Evolutionary conservation across 2,113 vertebrate species (phyloP).

Genomic region (Thalassoma bifasciatum): DNA sequence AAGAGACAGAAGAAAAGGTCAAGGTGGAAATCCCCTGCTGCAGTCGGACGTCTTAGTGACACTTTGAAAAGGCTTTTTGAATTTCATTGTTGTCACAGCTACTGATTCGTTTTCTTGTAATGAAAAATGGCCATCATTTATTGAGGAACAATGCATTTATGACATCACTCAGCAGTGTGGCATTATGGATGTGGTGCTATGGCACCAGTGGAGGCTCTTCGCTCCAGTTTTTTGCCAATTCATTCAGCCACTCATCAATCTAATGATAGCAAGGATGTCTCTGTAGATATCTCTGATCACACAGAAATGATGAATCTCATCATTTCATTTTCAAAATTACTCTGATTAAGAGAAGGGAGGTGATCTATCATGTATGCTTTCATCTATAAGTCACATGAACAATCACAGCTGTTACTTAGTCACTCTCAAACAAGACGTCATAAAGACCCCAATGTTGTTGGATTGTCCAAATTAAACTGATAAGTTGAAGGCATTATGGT

Average conservation of each 20-base stretch:
- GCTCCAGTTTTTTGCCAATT: neutral
- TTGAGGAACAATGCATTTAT: neutral
- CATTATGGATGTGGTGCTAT: neutral
- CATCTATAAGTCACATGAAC: neutral
- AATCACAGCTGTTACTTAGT: constrained; percentile 8
- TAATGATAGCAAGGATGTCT: neutral
- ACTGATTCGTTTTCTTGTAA: constrained; percentile 7
- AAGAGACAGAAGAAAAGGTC: constrained; percentile 49
- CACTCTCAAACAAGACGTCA: constrained; percentile 1
- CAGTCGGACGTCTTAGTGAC: constrained; percentile 6
- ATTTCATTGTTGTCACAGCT: constrained; percentile 7
- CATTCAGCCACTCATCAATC: constrained; percentile 6
- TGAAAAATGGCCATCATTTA: constrained; percentile 27
- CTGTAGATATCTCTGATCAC: neutral
- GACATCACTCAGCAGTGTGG: neutral
- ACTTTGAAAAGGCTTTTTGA: constrained; percentile 4
- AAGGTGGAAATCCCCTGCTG: constrained; percentile 38
- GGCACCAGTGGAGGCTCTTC: neutral
- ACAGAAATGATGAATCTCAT: constrained; percentile 21
- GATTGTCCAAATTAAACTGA: constrained; percentile 9
- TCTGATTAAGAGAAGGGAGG: constrained; percentile 17
- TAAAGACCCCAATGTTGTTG: constrained; percentile 6
- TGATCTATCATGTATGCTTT: constrained; percentile 11
- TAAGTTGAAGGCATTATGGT: constrained; percentile 1
- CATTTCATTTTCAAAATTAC: constrained; percentile 17